Evolutionary conservation across 2,888 invertebrate species (phyloP), one percentile per base, ranked within the genome.

Genomic region (Holacanthella duospinosa): DNA sequence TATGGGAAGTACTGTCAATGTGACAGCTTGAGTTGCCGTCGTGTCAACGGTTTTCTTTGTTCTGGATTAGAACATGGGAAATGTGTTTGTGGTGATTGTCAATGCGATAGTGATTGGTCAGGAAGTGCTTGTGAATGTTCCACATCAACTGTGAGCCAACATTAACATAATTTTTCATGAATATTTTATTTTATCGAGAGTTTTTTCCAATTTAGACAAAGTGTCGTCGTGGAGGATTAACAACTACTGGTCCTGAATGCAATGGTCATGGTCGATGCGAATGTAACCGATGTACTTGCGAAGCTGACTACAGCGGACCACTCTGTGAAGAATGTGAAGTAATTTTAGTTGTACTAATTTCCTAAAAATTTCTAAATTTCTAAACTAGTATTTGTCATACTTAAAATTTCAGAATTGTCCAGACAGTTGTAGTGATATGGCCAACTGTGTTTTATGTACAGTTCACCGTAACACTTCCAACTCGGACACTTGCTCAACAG

Each of bases 241-340:
- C n/a, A n/a, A n/a, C n/a, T 6, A 36, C 36, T 36, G 26, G 27
- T 21, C 44, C 3, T 16, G 44, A 78, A 28, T 80, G 80, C 79
- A 88, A 87, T 61, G 90, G 89, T 0, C 85, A 92, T 77, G 97
- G 97, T 1, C 82, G 82, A 48, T 99, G 99, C 77, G 84, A 85
- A 55, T 99, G 97, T 77, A 96, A 95, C 2, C 83, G 83, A 72
- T 99, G 97, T 78, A 84, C 84, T 70, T 94, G 93, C 77, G 81
- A 82, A 48, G 84, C 84, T 0, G 85, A 83, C 21, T 92, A 86
- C 75, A 87, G 88, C 1, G 97, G 97, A 43, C 84, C 84, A 73
- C 90, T 85, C 75, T 99, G 97, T 77, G 93, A 96, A 75, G 89
- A 89, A 71, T 97, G 96, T 75, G 92, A 94, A 1, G 89, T 89